A percentile compares a stretch with the other conserved stretches of the same genome.
Evolutionary conservation across 2,113 vertebrate species (phyloP).

Genomic region (Myodes glareolus): DNA sequence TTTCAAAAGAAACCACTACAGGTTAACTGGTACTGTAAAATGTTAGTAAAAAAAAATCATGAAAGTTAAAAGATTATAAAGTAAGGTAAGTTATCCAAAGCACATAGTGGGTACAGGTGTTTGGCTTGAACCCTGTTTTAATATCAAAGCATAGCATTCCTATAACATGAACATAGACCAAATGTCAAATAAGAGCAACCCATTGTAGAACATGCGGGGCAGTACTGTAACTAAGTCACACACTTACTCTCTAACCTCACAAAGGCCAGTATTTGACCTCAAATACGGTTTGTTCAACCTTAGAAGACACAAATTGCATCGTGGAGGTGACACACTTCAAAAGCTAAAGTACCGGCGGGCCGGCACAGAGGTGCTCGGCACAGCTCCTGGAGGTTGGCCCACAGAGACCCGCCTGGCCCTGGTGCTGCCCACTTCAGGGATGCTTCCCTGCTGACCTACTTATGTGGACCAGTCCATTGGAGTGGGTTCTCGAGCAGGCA

Average conservation of each 20-base stretch:
- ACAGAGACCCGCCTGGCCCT: fast-evolving
- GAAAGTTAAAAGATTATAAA: background rate
- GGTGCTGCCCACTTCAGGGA: too few species aligned
- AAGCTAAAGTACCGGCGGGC: background rate
- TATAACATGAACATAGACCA: background rate
- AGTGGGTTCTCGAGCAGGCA: background rate
- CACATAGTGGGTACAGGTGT: background rate
- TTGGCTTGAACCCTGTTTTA: background rate
- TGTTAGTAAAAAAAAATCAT: background rate
- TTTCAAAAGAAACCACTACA: background rate
- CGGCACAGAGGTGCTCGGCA: fast-evolving
- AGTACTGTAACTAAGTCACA: background rate
- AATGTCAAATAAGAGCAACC: background rate
- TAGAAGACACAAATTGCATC: background rate
- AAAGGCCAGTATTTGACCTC: background rate
- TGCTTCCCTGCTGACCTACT: background rate
- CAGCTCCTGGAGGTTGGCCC: background rate
- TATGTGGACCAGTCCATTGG: background rate
- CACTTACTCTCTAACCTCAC: background rate
- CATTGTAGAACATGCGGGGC: background rate
- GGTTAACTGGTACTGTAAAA: background rate
- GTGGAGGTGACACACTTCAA: background rate
- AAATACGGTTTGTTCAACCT: too few species aligned
- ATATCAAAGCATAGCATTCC: background rate
- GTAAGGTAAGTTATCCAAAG: background rate